A percentile compares a stretch with the other conserved stretches of the same genome.
These are phyloP conservation scores for Opisthocomus hoazin DNA, from an alignment of 2,113 vertebrate species.

Conservation along the genomic window DNA sequence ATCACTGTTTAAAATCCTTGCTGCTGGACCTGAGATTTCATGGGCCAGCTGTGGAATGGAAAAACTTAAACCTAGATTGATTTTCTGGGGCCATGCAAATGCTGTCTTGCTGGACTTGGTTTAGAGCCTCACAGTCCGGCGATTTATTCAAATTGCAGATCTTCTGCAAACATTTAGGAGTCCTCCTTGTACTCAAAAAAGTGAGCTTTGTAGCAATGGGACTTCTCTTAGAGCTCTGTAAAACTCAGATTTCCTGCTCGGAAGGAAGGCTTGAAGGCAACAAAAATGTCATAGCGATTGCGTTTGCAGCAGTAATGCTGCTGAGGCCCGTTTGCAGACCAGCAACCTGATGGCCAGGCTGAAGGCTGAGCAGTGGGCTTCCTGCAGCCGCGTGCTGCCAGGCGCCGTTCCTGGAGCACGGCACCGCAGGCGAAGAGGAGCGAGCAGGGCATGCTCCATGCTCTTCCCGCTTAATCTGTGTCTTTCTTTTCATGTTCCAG, in stretches of 20 bases:
- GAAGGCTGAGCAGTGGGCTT: not conserved
- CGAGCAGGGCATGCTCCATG: not conserved
- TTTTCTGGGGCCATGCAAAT: not conserved
- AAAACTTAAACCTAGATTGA: not conserved
- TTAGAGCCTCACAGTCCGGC: not conserved
- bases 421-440: not conserved
- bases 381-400: accelerated
- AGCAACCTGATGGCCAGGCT: not conserved
- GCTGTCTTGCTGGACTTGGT: not conserved
- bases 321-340: not conserved
- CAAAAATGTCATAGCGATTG: not conserved
- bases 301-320: not conserved
- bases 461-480: not conserved
- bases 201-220: not conserved
- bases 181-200: not conserved
- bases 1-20: not conserved
- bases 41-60: not conserved
- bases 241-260: not conserved
- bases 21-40: not conserved
- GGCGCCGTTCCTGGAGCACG: not conserved
- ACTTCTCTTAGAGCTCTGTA: not conserved
- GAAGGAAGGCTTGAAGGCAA: not conserved
- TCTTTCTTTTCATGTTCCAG: not conserved
- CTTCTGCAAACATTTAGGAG: not conserved
- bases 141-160: not conserved